Conservation (phyloP, 2,888 invertebrate species). For the Xylocampa areola region DNA sequence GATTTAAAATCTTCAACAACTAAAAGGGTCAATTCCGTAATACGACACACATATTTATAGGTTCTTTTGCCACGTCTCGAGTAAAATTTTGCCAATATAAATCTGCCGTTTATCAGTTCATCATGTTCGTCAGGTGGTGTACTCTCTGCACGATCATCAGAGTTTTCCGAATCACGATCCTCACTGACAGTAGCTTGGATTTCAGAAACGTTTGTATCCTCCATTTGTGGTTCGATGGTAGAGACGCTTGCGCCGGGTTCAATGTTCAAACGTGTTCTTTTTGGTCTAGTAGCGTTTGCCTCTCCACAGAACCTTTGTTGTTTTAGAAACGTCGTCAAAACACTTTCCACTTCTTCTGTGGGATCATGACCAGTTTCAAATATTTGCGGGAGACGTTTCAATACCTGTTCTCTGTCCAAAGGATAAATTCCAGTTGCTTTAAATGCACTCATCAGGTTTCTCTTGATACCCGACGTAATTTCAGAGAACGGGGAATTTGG, state of each 20-base stretch:
- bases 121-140: background rate
- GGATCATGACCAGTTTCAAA: no score
- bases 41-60: no score
- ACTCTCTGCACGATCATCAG: background rate
- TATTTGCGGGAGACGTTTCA: slow-evolving; percentile 7
- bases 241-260: slow-evolving; percentile 19
- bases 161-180: background rate
- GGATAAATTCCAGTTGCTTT: slow-evolving; percentile 5
- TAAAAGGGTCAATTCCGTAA: no score
- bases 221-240: slow-evolving; percentile 4
- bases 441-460: slow-evolving; percentile 3
- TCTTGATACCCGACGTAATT: no score
- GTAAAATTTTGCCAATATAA: no score
- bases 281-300: background rate
- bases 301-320: slow-evolving; percentile 11
- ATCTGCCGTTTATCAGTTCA: background rate
- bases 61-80: no score
- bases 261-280: slow-evolving; percentile 23
- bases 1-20: no score
- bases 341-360: slow-evolving; percentile 10
- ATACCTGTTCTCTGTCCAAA: background rate
- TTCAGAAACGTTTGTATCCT: background rate
- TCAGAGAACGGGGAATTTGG: slow-evolving; percentile 2
- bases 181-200: background rate
- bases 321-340: slow-evolving; percentile 14